Conservation (phyloP, 2,888 invertebrate species). For the Tholera decimalis region DNA sequence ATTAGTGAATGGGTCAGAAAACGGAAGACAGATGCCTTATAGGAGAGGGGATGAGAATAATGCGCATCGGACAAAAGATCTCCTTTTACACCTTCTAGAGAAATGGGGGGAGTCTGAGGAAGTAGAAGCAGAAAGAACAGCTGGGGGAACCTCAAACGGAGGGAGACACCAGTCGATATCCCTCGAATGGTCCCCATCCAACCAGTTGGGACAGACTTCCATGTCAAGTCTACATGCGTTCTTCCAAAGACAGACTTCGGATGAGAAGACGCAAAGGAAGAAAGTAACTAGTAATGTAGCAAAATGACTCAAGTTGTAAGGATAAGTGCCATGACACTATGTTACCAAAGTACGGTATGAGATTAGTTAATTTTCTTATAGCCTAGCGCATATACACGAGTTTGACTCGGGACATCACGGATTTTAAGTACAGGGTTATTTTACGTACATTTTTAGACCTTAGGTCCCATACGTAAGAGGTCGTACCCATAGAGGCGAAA, state of each 20-base stretch:
- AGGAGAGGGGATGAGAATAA: conserved; percentile 90
- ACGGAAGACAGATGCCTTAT: conserved; percentile 85
- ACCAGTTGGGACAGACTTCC: conserved; percentile 94
- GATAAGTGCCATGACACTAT: conserved; percentile 86
- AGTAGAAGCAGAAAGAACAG: conserved; percentile 86
- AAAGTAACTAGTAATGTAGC: conserved; percentile 72
- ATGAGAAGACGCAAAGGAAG: conserved; percentile 86
- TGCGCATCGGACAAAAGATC: conserved; percentile 94
- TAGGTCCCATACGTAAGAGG: background rate
- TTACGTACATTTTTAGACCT: conserved; percentile 13
- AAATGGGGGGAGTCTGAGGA: conserved; percentile 94
- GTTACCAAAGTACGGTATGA: conserved; percentile 89
- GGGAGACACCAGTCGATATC: conserved; percentile 94
- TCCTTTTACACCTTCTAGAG: conserved; percentile 94
- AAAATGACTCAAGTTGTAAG: conserved; percentile 62
- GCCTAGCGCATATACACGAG: conserved; percentile 57
- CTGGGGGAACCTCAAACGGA: conserved; percentile 88
- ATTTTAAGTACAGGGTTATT: conserved; percentile 39
- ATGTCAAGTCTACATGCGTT: conserved; percentile 96
- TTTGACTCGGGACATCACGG: conserved; percentile 29
- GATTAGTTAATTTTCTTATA: conserved; percentile 76
- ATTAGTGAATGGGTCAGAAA: conserved; percentile 84
- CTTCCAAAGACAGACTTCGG: conserved; percentile 93
- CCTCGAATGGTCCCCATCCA: conserved; percentile 94
- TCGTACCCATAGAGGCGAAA: conserved; percentile 5